These are phyloP conservation scores for Panulirus ornatus DNA, from an alignment of 1,140 invertebrate species.

Conservation along the genomic window DNA sequence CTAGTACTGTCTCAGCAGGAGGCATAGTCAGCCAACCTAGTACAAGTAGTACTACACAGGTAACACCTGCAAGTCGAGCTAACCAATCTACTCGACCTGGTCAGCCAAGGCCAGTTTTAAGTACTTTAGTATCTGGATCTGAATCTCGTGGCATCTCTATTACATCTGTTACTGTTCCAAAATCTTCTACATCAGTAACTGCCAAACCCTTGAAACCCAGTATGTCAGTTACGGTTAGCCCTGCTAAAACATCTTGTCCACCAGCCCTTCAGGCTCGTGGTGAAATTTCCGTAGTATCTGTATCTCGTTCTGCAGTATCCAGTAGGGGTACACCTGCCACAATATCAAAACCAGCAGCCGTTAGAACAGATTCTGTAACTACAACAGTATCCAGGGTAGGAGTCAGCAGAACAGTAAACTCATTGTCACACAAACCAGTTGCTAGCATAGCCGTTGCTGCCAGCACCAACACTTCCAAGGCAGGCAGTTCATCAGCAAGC, in stretches of 20 bases:
- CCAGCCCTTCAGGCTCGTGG: constrained; percentile 29
- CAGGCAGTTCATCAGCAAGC: not conserved
- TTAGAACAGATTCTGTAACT: not conserved
- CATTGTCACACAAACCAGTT: not conserved
- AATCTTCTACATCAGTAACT: not conserved
- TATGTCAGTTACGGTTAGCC: constrained; percentile 62
- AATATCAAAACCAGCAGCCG: not conserved
- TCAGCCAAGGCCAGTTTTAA: not conserved
- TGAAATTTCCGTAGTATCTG: constrained; percentile 62
- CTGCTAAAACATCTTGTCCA: constrained; percentile 28
- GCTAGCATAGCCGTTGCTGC: not conserved
- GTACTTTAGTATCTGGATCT: constrained; percentile 34
- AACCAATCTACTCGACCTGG: not conserved
- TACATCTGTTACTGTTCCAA: constrained; percentile 40
- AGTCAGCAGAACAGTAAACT: not conserved
- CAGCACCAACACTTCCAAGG: not conserved
- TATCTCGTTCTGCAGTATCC: constrained; percentile 24
- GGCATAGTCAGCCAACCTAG: not conserved
- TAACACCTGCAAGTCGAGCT: not conserved
- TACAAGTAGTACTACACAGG: not conserved
- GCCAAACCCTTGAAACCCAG: constrained; percentile 31
- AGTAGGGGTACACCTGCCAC: not conserved
- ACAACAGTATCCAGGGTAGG: not conserved
- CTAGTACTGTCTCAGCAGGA: not conserved
- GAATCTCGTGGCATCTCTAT: constrained; percentile 63